Evolutionary conservation across 2,888 invertebrate species (phyloP).

Genomic region (Pyrocoelia pectoralis): DNA sequence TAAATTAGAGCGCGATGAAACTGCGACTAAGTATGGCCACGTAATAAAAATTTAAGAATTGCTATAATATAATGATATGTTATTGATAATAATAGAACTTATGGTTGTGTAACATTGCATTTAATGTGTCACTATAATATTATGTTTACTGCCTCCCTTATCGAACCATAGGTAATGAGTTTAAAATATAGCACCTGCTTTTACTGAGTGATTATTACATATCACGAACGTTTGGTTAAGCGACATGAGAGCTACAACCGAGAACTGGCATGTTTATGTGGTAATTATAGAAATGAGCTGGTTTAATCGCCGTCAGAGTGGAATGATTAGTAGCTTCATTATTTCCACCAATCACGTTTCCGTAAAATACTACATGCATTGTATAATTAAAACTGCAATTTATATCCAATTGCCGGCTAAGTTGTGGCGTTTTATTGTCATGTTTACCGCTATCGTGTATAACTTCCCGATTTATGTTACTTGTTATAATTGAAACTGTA

Average conservation of each 20-base stretch:
- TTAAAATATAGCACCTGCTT: slow-evolving; percentile 36
- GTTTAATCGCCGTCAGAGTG: slow-evolving; percentile 56
- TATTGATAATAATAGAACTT: neutral
- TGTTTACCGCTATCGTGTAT: slow-evolving; percentile 38
- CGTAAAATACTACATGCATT: slow-evolving; percentile 55
- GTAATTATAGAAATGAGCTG: slow-evolving; percentile 60
- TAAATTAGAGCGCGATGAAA: neutral
- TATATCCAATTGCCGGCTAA: slow-evolving; percentile 49
- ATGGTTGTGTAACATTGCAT: slow-evolving; percentile 13
- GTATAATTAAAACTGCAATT: slow-evolving; percentile 58
- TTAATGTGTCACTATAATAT: slow-evolving; percentile 21
- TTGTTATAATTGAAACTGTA: slow-evolving; percentile 25
- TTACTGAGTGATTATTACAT: slow-evolving; percentile 44
- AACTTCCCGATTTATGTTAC: slow-evolving; percentile 36
- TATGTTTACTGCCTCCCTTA: slow-evolving; percentile 28
- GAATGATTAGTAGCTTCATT: slow-evolving; percentile 60
- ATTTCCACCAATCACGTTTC: slow-evolving; percentile 57
- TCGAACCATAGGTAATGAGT: slow-evolving; percentile 35
- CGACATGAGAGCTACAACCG: slow-evolving; percentile 43
- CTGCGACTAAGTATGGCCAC: neutral
- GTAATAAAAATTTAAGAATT: too few species aligned
- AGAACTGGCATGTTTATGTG: slow-evolving; percentile 58
- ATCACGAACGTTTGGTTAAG: slow-evolving; percentile 40
- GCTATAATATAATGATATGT: neutral
- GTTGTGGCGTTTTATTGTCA: slow-evolving; percentile 30